Base-by-base conservation (phyloP, 2,797 vertebrate genomes). In the Tenualosa thibaudeaui region DNA sequence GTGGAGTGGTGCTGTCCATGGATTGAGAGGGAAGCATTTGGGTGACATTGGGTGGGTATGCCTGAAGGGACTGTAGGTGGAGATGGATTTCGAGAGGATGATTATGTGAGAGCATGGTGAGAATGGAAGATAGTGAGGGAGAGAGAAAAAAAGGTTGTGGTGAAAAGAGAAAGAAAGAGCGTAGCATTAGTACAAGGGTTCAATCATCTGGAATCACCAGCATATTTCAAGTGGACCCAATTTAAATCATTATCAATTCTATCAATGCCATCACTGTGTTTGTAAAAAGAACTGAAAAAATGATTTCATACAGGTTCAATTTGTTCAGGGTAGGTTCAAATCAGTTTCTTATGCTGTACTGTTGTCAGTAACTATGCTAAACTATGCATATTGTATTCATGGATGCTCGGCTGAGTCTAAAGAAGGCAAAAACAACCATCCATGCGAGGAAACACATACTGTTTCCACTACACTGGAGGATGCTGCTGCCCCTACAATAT, bases 41-140 rank as follows among this genome's bases (percentile, higher is more conserved):
- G 84, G 94, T 90, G 86, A 89, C 83, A 84, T 95, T 94, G 90
- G 94, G 88, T 88, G 94, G 90, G 91, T 94, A 95, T 90, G 94
- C 88, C 93, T 96, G 91, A 89, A 93, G 88, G 92, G 94, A 85
- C 53, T 92, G 43, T 85, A 86, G 88, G 91, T 88, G 81, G 81
- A 65, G 56, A 50, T 86, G 90, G 86, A 88, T 88, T 87, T 83
- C 78, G 81, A 54, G 85, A 37, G 81, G 24, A 78, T 86, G 58
- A 46, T 83, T 22, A 85, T 71, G 40, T 9, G 49, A 84, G 53
- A 83, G 65, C n/a, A 81, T 83, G 54, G 81, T 87, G 54, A 46
- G 65, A 43, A 85, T 68, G 84, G 51, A 84, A 62, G 91, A 92
- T 93, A 90, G 78, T 17, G 46, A 22, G 89, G 81, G 89, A 82